Conservation (phyloP, 2,797 vertebrate species). For the Clarias fuscus region DNA sequence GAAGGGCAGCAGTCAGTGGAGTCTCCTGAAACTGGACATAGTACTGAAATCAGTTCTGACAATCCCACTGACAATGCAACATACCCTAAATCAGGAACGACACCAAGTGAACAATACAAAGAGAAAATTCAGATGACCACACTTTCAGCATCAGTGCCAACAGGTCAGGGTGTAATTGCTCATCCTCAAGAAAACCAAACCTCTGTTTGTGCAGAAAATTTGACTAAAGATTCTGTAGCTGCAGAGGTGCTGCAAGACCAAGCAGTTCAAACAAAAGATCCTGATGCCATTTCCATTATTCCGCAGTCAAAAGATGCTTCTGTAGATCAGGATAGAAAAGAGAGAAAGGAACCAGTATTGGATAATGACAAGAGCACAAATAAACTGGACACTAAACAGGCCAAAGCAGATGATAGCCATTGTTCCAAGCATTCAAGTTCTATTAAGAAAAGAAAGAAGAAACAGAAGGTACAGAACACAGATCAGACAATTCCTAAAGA, state of each 20-base stretch:
- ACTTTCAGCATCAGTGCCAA: not conserved
- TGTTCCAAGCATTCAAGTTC: not conserved
- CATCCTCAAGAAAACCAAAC: not conserved
- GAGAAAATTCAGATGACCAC: not conserved
- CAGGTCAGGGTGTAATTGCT: not conserved
- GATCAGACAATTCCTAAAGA: not conserved
- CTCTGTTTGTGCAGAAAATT: not conserved
- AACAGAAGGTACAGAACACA: not conserved
- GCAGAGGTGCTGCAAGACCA: not conserved
- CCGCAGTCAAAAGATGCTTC: not conserved
- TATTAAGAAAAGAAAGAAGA: not conserved
- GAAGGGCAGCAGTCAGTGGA: conserved; percentile 6
- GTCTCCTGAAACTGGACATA: not conserved
- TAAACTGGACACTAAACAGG: not conserved
- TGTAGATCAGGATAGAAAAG: not conserved
- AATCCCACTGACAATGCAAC: not conserved
- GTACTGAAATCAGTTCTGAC: not conserved
- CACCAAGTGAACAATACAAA: too few species aligned
- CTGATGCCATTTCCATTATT: too few species aligned
- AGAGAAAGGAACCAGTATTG: not conserved
- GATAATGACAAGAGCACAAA: not conserved
- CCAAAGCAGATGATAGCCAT: not conserved
- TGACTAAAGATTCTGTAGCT: not conserved
- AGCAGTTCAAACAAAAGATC: not conserved
- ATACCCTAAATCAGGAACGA: not conserved